phyloP scores from a whole-genome alignment of 2,797 vertebrate species.

The Coregonus suidteri region DNA sequence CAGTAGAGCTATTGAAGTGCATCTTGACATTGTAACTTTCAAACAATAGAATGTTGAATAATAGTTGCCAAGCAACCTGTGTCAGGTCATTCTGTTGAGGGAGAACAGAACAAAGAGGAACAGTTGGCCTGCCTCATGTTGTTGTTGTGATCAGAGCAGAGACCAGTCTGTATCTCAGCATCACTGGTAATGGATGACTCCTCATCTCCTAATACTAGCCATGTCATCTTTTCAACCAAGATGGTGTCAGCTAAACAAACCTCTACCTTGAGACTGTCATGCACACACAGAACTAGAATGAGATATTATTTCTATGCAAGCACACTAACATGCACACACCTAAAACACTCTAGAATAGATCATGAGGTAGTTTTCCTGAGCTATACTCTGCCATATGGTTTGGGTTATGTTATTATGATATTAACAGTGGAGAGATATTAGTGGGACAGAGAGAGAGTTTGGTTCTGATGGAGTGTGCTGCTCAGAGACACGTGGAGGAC shows the following conservation, averaged over 20 bases:
- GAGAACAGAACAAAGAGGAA: not conserved
- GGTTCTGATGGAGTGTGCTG: not conserved
- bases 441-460: not conserved
- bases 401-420: conserved; percentile 6
- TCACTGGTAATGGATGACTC: not conserved
- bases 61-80: conserved; percentile 60
- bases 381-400: not conserved
- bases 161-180: not conserved
- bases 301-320: not conserved
- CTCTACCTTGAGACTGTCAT: not conserved
- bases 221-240: not conserved
- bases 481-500: not conserved
- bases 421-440: not conserved
- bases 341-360: not conserved
- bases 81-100: conserved; percentile 35
- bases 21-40: conserved; percentile 15
- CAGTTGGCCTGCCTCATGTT: not conserved
- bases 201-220: not conserved
- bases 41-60: conserved; percentile 29
- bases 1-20: not conserved
- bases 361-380: not conserved
- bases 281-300: not conserved
- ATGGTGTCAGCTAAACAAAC: not conserved
- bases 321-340: not conserved
- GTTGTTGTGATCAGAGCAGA: not conserved